phyloP scores from a whole-genome alignment of 2,113 vertebrate genomes.

The Phylloscopus trochilus region DNA sequence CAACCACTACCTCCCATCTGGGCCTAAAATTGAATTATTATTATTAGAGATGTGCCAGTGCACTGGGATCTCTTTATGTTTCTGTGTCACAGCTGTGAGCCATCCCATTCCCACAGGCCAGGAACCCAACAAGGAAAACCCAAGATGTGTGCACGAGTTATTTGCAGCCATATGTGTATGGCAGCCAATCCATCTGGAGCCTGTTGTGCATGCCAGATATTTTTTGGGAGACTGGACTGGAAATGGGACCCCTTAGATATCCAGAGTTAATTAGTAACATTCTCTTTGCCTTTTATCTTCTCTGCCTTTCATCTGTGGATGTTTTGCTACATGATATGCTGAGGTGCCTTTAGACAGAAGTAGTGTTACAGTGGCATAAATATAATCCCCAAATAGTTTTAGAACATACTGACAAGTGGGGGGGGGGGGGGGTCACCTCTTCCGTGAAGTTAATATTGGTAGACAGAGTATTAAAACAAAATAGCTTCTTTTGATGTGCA shows the following conservation, averaged over 20 bases:
- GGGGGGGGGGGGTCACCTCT: not conserved
- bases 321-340: not conserved
- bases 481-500: conserved; percentile 55
- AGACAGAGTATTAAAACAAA: conserved; percentile 45
- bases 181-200: not conserved
- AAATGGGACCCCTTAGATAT: not conserved
- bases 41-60: not conserved
- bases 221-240: conserved; percentile 9
- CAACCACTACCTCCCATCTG: not conserved
- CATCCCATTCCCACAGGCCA: not conserved
- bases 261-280: conserved; percentile 43
- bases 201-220: not conserved
- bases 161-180: not conserved
- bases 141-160: not conserved
- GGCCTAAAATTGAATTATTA: not conserved
- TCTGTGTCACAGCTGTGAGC: not conserved
- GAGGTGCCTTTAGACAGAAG: conserved; percentile 6
- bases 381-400: conserved; percentile 7
- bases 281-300: conserved; percentile 49
- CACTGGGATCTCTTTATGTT: not conserved
- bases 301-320: conserved; percentile 44
- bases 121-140: not conserved
- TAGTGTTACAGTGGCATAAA: conserved; percentile 21
- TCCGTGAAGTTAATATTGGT: not conserved
- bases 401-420: not conserved